Conservation (phyloP, 1,140 invertebrate species). For the Zaprionus taronus region DNA sequence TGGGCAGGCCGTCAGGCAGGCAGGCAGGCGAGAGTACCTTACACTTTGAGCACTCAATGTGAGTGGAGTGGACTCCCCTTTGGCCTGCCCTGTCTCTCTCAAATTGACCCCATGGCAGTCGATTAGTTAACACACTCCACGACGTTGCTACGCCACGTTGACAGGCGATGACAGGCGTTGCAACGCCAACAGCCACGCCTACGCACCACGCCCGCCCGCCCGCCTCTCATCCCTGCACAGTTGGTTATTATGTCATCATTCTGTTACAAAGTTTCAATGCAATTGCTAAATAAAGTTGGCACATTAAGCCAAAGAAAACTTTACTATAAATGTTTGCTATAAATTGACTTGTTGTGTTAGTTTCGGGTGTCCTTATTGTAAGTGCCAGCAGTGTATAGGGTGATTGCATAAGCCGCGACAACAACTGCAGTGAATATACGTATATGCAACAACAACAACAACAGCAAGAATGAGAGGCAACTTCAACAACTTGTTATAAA, state of each 20-base stretch:
- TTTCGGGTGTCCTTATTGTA: neutral
- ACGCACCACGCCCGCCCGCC: conserved; percentile 13
- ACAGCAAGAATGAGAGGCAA: conserved; percentile 41
- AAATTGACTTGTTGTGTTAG: neutral
- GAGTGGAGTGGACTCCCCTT: neutral
- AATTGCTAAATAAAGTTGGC: neutral
- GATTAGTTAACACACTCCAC: conserved; percentile 54
- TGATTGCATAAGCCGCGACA: conserved; percentile 17
- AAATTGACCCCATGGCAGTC: conserved; percentile 9
- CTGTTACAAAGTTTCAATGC: neutral
- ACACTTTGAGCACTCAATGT: conserved; percentile 29
- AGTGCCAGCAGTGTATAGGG: neutral
- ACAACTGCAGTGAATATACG: neutral
- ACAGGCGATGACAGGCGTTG: conserved; percentile 64
- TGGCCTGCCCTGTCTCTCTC: conserved; percentile 3
- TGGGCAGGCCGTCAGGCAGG: neutral
- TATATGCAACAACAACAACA: conserved; percentile 38
- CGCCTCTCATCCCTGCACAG: neutral
- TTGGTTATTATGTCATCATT: conserved; percentile 21
- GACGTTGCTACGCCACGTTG: conserved; percentile 18
- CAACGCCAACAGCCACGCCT: conserved; percentile 17
- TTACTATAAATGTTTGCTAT: neutral
- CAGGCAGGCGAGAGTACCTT: conserved; percentile 18
- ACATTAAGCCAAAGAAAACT: too few relatives aligned
- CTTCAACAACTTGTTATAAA: conserved; percentile 67